Base-by-base conservation (phyloP, 1,140 invertebrate genomes). In the Acromyrmex charruanus region DNA sequence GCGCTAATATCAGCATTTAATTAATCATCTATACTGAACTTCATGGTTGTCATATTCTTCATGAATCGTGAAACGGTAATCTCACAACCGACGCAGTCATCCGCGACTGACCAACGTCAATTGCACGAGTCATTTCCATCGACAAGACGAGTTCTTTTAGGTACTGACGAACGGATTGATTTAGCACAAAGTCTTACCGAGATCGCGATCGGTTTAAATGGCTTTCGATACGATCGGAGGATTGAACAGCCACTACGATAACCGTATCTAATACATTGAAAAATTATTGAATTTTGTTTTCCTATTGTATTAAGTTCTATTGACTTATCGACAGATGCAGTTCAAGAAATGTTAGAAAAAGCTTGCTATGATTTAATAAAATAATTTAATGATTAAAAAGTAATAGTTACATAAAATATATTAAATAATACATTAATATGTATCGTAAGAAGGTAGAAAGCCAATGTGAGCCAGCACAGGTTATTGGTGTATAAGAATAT, bases 121-220 rank as follows among this genome's bases (percentile, higher is more conserved):
- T 84, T 74, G 69, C 80, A 74, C 39, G 69, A 82, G 55, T 82
- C 68, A 84, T 71, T 84, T 61, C 28, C 58, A 61, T 51, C 69
- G 69, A 49, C 58, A 75, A 44, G 39, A 49, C 80, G 21, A 51
- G 25, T 14, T 61, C 44, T 61, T 82, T 82, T 10, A 51, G 31
- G 21, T 21, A 49, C 16, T 61, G 28, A 74, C 14, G 12, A 35
- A 5, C 35, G 6, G 69, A 75, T 49, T 63, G 69, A 84, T 84
- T 72, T 75, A 75, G 28, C 55, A 28, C 55, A 51, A 71, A 51
- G 69, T 58, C 66, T 71, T 44, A 49, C 58, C 39, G 25, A 69
- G 79, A 82, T 82, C 44, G 16, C 53, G 51, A 61, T 61, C 55
- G 39, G 35, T 82, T 82, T 72, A 82, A 82, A 69, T 74, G 68